These are phyloP conservation scores for Apteryx owenii DNA, from an alignment of 2,113 vertebrate species.

Conservation along the genomic window DNA sequence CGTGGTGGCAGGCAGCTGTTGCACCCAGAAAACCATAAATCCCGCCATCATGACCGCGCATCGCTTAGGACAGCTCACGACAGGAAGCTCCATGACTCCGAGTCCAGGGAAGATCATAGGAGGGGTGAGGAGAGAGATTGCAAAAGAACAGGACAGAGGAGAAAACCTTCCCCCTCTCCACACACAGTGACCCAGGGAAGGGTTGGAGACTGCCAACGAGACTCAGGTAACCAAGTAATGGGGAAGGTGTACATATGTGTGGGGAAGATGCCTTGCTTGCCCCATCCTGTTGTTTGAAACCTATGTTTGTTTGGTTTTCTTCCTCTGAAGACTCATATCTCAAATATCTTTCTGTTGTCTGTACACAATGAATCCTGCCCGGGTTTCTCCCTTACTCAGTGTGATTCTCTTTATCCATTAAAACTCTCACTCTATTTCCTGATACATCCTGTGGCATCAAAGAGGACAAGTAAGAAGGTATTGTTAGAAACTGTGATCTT, in stretches of 20 bases:
- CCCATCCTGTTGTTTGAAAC: background rate
- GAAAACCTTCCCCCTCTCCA: slow-evolving; percentile 33
- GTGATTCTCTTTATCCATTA: background rate
- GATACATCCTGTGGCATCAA: background rate
- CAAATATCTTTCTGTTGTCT: background rate
- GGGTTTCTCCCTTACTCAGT: background rate
- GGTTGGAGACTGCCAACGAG: background rate
- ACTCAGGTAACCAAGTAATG: slow-evolving; percentile 85
- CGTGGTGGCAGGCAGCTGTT: background rate
- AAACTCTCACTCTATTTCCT: background rate
- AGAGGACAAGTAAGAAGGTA: background rate
- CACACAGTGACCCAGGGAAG: slow-evolving; percentile 28
- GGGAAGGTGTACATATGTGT: fast-evolving
- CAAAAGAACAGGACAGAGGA: slow-evolving; percentile 37
- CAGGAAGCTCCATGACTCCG: background rate
- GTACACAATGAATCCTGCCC: background rate
- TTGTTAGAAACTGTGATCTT: background rate
- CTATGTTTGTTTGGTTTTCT: background rate
- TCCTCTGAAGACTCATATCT: background rate
- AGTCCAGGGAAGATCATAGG: slow-evolving; percentile 18
- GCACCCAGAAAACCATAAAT: background rate
- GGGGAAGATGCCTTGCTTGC: background rate
- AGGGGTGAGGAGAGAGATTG: slow-evolving; percentile 61
- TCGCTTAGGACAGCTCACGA: background rate
- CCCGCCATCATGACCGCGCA: background rate